Base-by-base conservation (phyloP, 2,113 vertebrate species). In the Takifugu bimaculatus region DNA sequence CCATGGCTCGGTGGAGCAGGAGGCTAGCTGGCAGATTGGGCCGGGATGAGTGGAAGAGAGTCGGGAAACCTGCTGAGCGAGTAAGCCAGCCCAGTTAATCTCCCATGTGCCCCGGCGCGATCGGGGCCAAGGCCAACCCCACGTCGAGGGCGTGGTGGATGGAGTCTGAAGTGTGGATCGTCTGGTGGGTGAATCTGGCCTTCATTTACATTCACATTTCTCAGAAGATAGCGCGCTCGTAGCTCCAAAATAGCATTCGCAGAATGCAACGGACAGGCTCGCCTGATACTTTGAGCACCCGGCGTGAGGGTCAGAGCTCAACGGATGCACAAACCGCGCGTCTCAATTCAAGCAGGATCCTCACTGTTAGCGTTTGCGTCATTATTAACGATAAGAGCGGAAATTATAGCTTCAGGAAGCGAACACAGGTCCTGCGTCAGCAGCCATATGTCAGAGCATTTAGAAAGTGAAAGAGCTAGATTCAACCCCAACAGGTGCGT, bases 11-110 rank as follows among this genome's bases (percentile, higher is more conserved):
- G 63, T 74, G 75, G 85, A 88, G 86, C 80, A 86, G 83, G 86
- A 86, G 89, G 84, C 86, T 80, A 82, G 85, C 83, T 89, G 89
- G 83, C 90, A 88, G 88, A 90, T 88, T 87, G 86, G 88, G 76
- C 84, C 75, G 42, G 72, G 81, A 78, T 82, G 84, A 82, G 81
- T 84, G 77, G 81, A 86, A 80, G 87, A 80, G 85, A 85, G 82
- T 78, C 74, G 58, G 49, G 63, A 63, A 78, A 76, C 85, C 84
- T 81, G 79, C 84, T 87, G 84, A 77, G 87, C 81, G 81, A 80
- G 80, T 82, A 75, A 81, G 83, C 80, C 84, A 60, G 83, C 86
- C 82, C 83, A 72, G 85, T 86, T 88, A 87, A 89, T 89, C 85
- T 88, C 83, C 77, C 75, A 80, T 81, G 82, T 83, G 81, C 77